phyloP scores from a whole-genome alignment of 1,140 invertebrate species.

The Pachypeltis micranthus region DNA sequence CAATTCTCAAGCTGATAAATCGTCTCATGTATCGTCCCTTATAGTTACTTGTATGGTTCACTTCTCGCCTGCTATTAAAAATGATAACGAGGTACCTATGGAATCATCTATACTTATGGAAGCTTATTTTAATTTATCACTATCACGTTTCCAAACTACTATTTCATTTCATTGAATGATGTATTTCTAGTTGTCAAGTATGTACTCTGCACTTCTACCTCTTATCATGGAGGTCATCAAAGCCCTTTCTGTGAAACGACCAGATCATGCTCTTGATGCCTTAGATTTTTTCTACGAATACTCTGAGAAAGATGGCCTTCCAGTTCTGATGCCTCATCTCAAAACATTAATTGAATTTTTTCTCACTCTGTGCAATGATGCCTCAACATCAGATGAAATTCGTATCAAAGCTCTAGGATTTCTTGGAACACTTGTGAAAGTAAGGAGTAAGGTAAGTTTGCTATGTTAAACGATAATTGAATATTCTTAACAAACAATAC shows the following conservation, averaged over 20 bases:
- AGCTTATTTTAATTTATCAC: background rate
- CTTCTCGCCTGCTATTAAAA: slow-evolving; percentile 36
- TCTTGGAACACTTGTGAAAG: slow-evolving; percentile 47
- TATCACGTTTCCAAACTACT: background rate
- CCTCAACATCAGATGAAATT: slow-evolving; percentile 42
- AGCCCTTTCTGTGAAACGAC: slow-evolving; percentile 39
- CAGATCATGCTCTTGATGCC: slow-evolving; percentile 34
- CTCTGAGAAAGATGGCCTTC: slow-evolving; percentile 47
- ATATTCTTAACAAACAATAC: too few relatives aligned
- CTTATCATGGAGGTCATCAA: slow-evolving; percentile 44
- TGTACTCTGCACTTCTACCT: slow-evolving; percentile 51
- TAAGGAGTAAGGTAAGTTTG: slow-evolving; percentile 57
- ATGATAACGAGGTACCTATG: slow-evolving; percentile 43
- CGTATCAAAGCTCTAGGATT: slow-evolving; percentile 55
- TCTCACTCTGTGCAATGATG: slow-evolving; percentile 46
- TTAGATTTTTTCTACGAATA: slow-evolving; percentile 63
- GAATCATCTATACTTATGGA: background rate
- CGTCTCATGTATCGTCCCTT: slow-evolving; percentile 43
- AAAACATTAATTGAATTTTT: slow-evolving; percentile 53
- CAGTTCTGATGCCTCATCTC: slow-evolving; percentile 50
- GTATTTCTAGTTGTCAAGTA: slow-evolving; percentile 40
- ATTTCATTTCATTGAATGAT: background rate
- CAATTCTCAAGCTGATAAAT: slow-evolving; percentile 37
- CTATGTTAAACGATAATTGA: too few relatives aligned
- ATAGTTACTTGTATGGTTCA: slow-evolving; percentile 43